Percentiles rank a stretch among this genome's conserved stretches.
These are phyloP conservation scores for Holacanthella duospinosa DNA, from an alignment of 2,888 invertebrate genomes.

Conservation along the genomic window DNA sequence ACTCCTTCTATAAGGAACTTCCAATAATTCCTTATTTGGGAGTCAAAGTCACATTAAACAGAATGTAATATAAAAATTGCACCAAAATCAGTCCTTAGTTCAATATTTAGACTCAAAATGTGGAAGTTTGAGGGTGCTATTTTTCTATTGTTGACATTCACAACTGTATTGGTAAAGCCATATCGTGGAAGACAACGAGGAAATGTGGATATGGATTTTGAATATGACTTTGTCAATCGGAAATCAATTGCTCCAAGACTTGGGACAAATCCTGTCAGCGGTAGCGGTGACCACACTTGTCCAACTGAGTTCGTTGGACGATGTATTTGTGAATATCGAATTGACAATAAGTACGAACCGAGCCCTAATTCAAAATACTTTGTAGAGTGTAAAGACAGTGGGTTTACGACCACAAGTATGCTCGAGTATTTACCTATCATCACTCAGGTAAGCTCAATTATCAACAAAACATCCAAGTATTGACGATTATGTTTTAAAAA, in stretches of 20 bases:
- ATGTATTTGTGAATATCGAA: neutral
- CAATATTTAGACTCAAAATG: neutral
- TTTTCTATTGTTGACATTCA: neutral
- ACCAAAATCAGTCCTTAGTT: neutral
- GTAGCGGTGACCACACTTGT: neutral
- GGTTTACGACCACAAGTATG: conserved; percentile 51
- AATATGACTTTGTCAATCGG: neutral
- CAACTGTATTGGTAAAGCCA: neutral
- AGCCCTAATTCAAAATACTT: neutral
- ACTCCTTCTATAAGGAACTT: no score
- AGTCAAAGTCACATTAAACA: neutral
- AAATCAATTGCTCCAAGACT: neutral
- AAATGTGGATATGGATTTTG: neutral
- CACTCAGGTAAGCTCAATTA: conserved; percentile 46
- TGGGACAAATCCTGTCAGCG: neutral
- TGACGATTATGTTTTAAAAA: neutral
- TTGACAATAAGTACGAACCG: neutral
- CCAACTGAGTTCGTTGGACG: conserved; percentile 1
- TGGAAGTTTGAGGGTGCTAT: neutral
- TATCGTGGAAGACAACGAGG: neutral
- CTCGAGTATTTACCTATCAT: conserved; percentile 53
- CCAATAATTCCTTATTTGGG: neutral
- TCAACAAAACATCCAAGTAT: no score
- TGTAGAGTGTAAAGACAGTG: conserved; percentile 60
- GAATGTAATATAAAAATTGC: neutral